Base-by-base conservation (phyloP, 1,140 invertebrate species). In the Penaeus japonicus region DNA sequence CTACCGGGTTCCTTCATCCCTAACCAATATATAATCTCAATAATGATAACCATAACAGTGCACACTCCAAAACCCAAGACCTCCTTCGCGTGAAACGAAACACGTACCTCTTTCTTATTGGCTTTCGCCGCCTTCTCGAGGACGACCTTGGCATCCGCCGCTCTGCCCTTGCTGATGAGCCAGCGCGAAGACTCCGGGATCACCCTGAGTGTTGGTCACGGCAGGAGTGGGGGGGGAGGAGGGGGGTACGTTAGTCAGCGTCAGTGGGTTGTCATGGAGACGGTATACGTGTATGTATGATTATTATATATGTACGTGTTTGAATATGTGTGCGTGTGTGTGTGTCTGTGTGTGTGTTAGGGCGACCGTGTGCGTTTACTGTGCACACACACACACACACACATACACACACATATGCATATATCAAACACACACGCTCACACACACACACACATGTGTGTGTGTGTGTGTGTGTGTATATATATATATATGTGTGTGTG, bases 141-240 rank as follows among this genome's bases (percentile, higher is more conserved):
- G 24, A 92, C 84, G 4, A 88, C 85, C 70, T 92, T 91, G 0
- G 91, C 91, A 73, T 91, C 90, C 22, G 80, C 65, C 24, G 24
- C 55, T 30, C 89, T 77, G 22, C 90, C 89, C 22, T 91, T 82
- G 12, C 85, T 87, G 18, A 90, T 79, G n/a, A 90, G 65, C 91
- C 89, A 91, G 18, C 90, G 87, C 54, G 85, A 87, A 3, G 89
- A 91, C 89, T 92, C 91, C 5, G 91, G 91, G 55, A 91, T 88
- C 2, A 90, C 79, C 90, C 91, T 91, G 78, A 20, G 20, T n/a
- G n/a, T n/a, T n/a, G n/a, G n/a, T n/a, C n/a, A n/a, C n/a, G 73
- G 1, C 18, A 73, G 20, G 55, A 12, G 35, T 1, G 65, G 27
- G 32, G 27, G 57, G 4, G 24, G 30, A 18, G 54, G n/a, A 4